Conservation (phyloP, 2,888 invertebrate species). For the Spisula subtruncata region DNA sequence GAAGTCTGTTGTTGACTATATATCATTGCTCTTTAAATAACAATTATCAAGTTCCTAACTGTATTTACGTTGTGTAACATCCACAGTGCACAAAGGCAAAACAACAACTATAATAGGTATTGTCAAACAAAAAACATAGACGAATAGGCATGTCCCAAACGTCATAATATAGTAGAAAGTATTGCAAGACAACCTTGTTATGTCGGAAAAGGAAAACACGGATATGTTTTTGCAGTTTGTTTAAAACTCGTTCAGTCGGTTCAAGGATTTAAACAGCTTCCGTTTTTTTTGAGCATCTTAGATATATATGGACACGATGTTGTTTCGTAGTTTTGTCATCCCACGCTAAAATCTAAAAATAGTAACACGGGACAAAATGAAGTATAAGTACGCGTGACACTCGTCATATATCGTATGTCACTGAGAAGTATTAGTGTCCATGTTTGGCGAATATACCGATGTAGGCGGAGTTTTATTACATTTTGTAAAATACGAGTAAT, state of each 20-base stretch:
- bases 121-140: too few relatives aligned
- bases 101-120: too few relatives aligned
- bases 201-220: neutral
- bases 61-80: too few relatives aligned
- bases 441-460: neutral
- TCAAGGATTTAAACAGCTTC: neutral
- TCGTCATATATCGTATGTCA: neutral
- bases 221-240: neutral
- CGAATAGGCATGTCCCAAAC: neutral
- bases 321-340: neutral
- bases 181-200: neutral
- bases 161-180: neutral
- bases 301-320: neutral
- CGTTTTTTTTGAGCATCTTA: neutral
- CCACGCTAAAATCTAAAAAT: slow-evolving; percentile 2
- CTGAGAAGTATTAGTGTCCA: neutral
- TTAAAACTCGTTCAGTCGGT: neutral
- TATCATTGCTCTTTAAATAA: too few relatives aligned
- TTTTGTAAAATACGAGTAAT: neutral
- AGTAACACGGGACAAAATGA: neutral
- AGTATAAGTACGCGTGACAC: neutral
- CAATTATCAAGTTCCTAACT: too few relatives aligned
- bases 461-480: slow-evolving; percentile 6
- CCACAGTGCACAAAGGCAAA: too few relatives aligned
- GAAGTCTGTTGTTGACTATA: too few relatives aligned